phyloP scores from a whole-genome alignment of 2,888 invertebrate genomes.

The Drosophila recens region DNA sequence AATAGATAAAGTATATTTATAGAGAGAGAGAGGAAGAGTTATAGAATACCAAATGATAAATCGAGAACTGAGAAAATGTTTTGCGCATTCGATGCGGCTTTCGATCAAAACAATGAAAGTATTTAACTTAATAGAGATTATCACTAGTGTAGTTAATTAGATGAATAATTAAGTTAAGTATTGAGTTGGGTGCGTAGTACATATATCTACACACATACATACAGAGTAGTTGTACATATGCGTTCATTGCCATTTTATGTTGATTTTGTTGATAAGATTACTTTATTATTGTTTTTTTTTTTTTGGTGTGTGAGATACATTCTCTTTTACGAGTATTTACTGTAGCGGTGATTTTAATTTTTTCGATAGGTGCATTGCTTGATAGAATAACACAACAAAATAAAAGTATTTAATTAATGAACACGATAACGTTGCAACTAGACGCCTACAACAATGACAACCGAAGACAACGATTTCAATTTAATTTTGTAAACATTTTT shows the following conservation, averaged over 20 bases:
- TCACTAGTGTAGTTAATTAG: slow-evolving; percentile 34
- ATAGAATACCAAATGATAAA: slow-evolving; percentile 22
- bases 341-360: slow-evolving; percentile 64
- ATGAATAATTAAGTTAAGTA: slow-evolving; percentile 21
- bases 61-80: slow-evolving; percentile 9
- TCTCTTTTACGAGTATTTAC: slow-evolving; percentile 65
- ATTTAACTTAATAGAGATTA: slow-evolving; percentile 8
- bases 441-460: slow-evolving; percentile 46
- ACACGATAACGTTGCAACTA: slow-evolving; percentile 25
- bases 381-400: slow-evolving; percentile 39
- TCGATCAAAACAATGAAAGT: slow-evolving; percentile 18
- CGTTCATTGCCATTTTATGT: slow-evolving; percentile 43
- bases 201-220: slow-evolving; percentile 51
- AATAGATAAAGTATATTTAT: slow-evolving; percentile 1
- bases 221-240: slow-evolving; percentile 49
- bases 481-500: slow-evolving; percentile 5
- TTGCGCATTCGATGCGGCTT: slow-evolving; percentile 21
- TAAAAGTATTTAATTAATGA: slow-evolving; percentile 13
- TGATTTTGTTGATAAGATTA: background rate
- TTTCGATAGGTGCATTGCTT: slow-evolving; percentile 70
- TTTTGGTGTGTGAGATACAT: slow-evolving; percentile 69
- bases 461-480: slow-evolving; percentile 32
- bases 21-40: slow-evolving; percentile 3
- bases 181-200: slow-evolving; percentile 52
- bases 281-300: no score